phyloP scores from a whole-genome alignment of 1,140 invertebrate species.

The Drosophila punjabiensis region DNA sequence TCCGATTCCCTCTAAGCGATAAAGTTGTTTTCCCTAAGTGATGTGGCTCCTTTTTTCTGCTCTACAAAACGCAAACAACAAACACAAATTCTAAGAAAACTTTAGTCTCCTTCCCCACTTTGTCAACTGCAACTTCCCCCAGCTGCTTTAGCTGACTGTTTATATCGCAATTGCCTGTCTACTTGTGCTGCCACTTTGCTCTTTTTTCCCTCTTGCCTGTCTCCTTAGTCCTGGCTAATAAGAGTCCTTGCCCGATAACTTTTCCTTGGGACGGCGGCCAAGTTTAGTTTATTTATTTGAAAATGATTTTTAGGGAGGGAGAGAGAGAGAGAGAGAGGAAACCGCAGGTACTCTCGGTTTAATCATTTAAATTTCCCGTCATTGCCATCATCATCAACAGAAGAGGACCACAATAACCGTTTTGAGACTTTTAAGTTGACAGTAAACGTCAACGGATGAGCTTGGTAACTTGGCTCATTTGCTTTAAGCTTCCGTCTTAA shows the following conservation, averaged over 20 bases:
- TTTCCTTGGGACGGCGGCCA: constrained; percentile 21
- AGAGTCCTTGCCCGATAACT: constrained; percentile 59
- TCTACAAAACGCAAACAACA: constrained; percentile 49
- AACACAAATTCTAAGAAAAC: constrained; percentile 68
- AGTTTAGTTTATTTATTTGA: constrained; percentile 77
- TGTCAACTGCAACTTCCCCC: constrained; percentile 61
- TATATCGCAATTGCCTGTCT: constrained; percentile 75
- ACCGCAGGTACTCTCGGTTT: constrained; percentile 71
- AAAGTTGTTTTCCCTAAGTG: constrained; percentile 76
- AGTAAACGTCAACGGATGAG: constrained; percentile 16
- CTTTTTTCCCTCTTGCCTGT: constrained; percentile 27
- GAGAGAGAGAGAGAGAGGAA: not conserved
- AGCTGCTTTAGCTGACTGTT: constrained; percentile 57
- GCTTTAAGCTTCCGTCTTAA: not conserved
- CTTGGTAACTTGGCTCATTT: constrained; percentile 22
- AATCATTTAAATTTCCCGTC: constrained; percentile 68
- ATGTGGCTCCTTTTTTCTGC: constrained; percentile 40
- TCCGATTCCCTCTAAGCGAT: constrained; percentile 54
- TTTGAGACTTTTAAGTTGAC: constrained; percentile 22
- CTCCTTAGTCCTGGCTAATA: constrained; percentile 53
- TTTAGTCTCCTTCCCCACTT: constrained; percentile 62
- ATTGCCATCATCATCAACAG: constrained; percentile 39
- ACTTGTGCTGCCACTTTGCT: constrained; percentile 34
- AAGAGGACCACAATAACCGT: constrained; percentile 36
- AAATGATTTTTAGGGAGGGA: constrained; percentile 59